Percentiles rank a stretch among this genome's conserved stretches.
Evolutionary conservation across 2,888 invertebrate species (phyloP).

Genomic region (Arrhopalites spinosus): DNA sequence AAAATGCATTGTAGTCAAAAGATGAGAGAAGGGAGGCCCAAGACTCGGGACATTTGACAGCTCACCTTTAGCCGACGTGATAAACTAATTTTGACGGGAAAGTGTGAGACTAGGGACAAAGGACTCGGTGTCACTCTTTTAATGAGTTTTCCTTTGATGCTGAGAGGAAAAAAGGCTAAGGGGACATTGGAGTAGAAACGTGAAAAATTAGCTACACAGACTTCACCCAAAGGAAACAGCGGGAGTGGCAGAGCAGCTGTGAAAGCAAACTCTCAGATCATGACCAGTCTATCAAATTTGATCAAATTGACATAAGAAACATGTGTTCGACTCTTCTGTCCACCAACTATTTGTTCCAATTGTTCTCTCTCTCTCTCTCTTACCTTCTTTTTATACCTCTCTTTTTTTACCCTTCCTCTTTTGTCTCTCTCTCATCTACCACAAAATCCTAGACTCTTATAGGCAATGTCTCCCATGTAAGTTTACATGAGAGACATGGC

Average conservation of each 20-base stretch:
- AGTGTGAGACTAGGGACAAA: conserved; percentile 33
- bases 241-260: conserved; percentile 36
- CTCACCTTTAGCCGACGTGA: conserved; percentile 27
- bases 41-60: conserved; percentile 27
- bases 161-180: not conserved
- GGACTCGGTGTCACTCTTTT: conserved; percentile 26
- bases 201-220: conserved; percentile 38
- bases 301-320: conserved; percentile 46
- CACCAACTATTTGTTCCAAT: conserved; percentile 44
- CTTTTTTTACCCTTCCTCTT: conserved; percentile 10
- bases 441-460: no score
- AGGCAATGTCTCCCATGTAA: not conserved
- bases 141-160: conserved; percentile 37
- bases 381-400: conserved; percentile 11
- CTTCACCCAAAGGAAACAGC: conserved; percentile 8
- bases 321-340: conserved; percentile 44
- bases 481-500: no score
- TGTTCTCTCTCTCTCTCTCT: conserved; percentile 33
- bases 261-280: conserved; percentile 39
- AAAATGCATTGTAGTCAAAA: conserved; percentile 22
- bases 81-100: conserved; percentile 30
- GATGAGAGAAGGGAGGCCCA: not conserved
- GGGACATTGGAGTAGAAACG: conserved; percentile 23
- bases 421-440: not conserved
- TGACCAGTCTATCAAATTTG: conserved; percentile 52